Evolutionary conservation across 1,140 invertebrate genomes (phyloP).

Genomic region (Papilio polytes): DNA sequence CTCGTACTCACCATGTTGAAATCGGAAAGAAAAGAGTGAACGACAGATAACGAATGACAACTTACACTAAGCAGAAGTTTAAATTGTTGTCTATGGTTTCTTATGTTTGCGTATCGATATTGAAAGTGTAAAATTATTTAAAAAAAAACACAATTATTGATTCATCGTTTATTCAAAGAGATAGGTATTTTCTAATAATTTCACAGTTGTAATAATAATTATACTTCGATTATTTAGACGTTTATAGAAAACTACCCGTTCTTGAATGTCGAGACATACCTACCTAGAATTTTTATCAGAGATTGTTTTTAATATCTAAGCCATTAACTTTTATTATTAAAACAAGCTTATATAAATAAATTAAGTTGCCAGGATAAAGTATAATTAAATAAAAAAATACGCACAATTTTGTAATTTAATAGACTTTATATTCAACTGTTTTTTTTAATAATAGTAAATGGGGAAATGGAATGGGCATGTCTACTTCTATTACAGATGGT

Average conservation of each 20-base stretch:
- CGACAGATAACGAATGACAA: conserved; percentile 37
- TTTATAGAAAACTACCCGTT: not conserved
- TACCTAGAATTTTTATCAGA: too few species aligned
- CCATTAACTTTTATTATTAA: too few species aligned
- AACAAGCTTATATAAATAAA: too few species aligned
- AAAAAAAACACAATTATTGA: not conserved
- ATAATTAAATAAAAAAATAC: not conserved
- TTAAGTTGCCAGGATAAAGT: too few species aligned
- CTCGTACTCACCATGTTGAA: conserved; percentile 78
- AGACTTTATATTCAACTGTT: not conserved
- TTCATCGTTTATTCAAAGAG: not conserved
- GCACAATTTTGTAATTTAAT: not conserved
- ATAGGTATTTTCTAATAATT: too few species aligned
- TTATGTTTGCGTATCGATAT: not conserved
- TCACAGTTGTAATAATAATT: too few species aligned
- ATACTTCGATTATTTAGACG: too few species aligned
- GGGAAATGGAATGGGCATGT: not conserved
- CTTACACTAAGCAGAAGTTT: not conserved
- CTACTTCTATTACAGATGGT: conserved; percentile 57
- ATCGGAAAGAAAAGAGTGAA: conserved; percentile 78
- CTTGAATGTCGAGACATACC: too few species aligned
- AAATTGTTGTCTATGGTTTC: conserved; percentile 25
- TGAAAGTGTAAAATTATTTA: not conserved
- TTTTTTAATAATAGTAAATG: too few species aligned
- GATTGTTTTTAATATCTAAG: too few species aligned